A percentile compares a stretch with the other conserved stretches of the same genome.
Evolutionary conservation across 2,888 invertebrate species (phyloP).

Genomic region (Meganola albula): DNA sequence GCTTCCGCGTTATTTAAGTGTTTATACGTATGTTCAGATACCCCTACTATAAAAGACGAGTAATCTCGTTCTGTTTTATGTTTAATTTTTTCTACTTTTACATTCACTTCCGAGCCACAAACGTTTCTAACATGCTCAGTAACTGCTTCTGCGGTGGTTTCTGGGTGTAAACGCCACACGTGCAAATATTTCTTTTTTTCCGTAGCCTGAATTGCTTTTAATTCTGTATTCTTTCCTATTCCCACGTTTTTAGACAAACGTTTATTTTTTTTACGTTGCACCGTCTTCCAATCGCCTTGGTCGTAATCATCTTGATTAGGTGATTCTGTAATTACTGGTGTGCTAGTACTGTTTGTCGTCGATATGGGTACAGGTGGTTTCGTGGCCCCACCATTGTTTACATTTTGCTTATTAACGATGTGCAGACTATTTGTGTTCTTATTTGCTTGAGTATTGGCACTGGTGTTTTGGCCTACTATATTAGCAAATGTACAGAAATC

Average conservation of each 20-base stretch:
- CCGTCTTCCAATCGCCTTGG: not conserved
- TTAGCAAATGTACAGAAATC: constrained; percentile 2
- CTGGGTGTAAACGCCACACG: not conserved
- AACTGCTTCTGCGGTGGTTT: not conserved
- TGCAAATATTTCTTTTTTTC: not conserved
- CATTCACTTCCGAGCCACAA: not conserved
- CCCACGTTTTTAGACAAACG: not conserved
- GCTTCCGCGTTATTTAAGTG: constrained; percentile 1
- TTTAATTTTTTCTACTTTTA: constrained; percentile 1
- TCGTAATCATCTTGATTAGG: not conserved
- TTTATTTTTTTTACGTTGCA: not conserved
- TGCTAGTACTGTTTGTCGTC: not conserved
- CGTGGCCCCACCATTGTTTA: constrained; percentile 3
- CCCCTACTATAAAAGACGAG: constrained; percentile 2
- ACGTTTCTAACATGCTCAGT: not conserved
- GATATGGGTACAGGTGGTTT: not conserved
- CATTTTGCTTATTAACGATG: not conserved
- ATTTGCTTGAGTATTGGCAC: not conserved
- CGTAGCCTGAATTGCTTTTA: not conserved
- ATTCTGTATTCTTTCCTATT: constrained; percentile 1
- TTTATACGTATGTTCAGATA: not conserved
- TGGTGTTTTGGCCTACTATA: constrained; percentile 1
- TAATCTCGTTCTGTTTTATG: constrained; percentile 3
- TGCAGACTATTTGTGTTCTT: not conserved
- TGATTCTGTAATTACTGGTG: not conserved